Base-by-base conservation (phyloP, 2,888 invertebrate genomes). In the Tineola bisselliella region DNA sequence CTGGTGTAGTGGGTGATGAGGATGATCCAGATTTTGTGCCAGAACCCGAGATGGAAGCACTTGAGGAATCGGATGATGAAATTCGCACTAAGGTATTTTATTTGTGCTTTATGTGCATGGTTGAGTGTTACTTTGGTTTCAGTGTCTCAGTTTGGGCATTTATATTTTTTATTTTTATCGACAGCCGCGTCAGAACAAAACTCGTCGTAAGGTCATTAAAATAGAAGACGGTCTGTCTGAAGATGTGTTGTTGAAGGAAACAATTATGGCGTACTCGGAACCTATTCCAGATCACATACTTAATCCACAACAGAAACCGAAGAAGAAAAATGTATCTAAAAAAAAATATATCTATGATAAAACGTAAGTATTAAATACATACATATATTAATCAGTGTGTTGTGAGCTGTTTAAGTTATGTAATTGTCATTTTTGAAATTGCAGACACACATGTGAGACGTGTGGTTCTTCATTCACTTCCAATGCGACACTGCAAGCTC, bases 381-480 rank as follows among this genome's bases (percentile, higher is more conserved):
- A n/a, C n/a, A n/a, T n/a, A n/a, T n/a, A n/a, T n/a, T n/a, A n/a
- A n/a, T n/a, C n/a, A n/a, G n/a, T n/a, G 44, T 31, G 25, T 5
- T 31, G 58, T 25, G 33, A 25, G 4, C 25, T 25, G 25, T 6
- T 25, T 25, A 25, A 25, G 4, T 25, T 6, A 4, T 4, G 11
- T 15, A 57, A 57, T 61, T 25, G 25, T 25, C 6, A 6, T 2
- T 25, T 25, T 25, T 25, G n/a, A n/a, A n/a, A 25, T 66, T 65
- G 8, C 69, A 88, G 88, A 1, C 87, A 88, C 54, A 84, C 82
- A 0, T 88, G 88, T 60, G 88, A 88, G 61, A 87, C 87, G 0
- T 88, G 88, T 61, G 87, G 87, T 0, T 73, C 87, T 0, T 86
- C 88, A 0, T 88, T 88, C 64, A 79, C 87, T 0, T 88, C 87